A percentile compares a stretch with the other conserved stretches of the same genome.
Conservation (phyloP, 1,140 invertebrate genomes). For the Planococcus citri region DNA sequence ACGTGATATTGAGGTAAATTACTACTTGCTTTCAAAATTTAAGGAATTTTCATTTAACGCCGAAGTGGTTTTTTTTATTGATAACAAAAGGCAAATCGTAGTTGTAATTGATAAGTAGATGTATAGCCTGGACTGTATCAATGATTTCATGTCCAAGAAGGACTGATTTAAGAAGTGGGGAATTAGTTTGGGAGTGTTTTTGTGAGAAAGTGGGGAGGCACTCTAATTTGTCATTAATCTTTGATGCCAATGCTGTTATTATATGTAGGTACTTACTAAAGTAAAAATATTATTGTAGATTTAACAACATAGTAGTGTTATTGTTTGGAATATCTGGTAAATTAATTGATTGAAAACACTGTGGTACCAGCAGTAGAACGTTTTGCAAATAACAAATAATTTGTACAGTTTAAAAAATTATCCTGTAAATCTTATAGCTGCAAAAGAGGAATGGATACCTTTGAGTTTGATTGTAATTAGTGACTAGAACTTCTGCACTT, state of each 20-base stretch:
- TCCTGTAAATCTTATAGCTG: neutral
- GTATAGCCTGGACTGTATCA: neutral
- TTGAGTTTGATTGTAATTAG: neutral
- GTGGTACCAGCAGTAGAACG: neutral
- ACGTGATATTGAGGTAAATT: conserved; percentile 88
- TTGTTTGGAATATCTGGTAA: too few species aligned
- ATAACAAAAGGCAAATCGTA: neutral
- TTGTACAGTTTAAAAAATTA: neutral
- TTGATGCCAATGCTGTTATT: too few species aligned
- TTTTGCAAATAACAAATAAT: neutral
- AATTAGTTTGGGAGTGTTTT: too few species aligned
- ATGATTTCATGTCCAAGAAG: too few species aligned
- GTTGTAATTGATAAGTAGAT: neutral
- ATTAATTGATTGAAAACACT: neutral
- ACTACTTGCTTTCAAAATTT: neutral
- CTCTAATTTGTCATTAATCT: too few species aligned
- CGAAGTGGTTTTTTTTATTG: neutral
- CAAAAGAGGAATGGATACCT: neutral
- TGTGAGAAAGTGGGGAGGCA: too few species aligned
- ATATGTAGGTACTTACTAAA: too few species aligned
- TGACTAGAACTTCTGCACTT: neutral
- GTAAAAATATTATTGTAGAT: too few species aligned
- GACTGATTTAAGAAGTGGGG: too few species aligned
- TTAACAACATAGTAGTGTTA: too few species aligned
- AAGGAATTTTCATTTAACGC: neutral